Evolutionary conservation across 2,797 vertebrate species (phyloP).

Genomic region (Taeniopygia guttata): DNA sequence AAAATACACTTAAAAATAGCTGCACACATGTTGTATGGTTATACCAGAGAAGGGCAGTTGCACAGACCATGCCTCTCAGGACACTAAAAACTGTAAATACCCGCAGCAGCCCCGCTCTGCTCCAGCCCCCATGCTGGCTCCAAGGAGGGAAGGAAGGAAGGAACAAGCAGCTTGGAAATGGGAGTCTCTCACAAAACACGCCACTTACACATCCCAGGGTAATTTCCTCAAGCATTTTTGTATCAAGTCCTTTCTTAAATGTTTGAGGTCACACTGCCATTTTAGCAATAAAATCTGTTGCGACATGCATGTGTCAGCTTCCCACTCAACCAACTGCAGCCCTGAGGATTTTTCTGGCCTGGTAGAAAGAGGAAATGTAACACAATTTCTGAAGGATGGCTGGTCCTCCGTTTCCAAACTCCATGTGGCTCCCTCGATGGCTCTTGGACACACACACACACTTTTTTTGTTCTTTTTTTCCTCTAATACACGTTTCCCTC

Average conservation of each 20-base stretch:
- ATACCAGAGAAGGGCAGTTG: conserved; percentile 68
- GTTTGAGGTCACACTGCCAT: conserved; percentile 64
- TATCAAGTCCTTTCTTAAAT: conserved; percentile 61
- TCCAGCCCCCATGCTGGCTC: conserved; percentile 49
- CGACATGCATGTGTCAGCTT: conserved; percentile 74
- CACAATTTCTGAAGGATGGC: conserved; percentile 58
- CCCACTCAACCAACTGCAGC: conserved; percentile 74
- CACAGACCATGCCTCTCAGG: conserved; percentile 66
- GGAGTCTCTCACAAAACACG: conserved; percentile 71
- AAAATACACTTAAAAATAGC: conserved; percentile 81
- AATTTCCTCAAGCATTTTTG: conserved; percentile 58
- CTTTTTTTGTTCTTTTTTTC: neutral
- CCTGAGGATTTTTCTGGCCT: conserved; percentile 79
- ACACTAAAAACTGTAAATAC: conserved; percentile 74
- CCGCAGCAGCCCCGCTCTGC: conserved; percentile 61
- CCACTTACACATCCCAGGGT: conserved; percentile 61
- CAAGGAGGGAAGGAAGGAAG: conserved; percentile 53
- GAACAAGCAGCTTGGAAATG: conserved; percentile 75
- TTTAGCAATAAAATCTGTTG: conserved; percentile 67
- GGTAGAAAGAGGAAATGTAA: conserved; percentile 71
- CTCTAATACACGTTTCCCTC: conserved; percentile 66
- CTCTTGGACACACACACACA: conserved; percentile 62
- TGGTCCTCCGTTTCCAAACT: conserved; percentile 66
- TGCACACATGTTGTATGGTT: conserved; percentile 71
- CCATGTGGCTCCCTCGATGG: conserved; percentile 45